Conservation (phyloP, 2,113 vertebrate genomes). For the Lonchura striata region DNA sequence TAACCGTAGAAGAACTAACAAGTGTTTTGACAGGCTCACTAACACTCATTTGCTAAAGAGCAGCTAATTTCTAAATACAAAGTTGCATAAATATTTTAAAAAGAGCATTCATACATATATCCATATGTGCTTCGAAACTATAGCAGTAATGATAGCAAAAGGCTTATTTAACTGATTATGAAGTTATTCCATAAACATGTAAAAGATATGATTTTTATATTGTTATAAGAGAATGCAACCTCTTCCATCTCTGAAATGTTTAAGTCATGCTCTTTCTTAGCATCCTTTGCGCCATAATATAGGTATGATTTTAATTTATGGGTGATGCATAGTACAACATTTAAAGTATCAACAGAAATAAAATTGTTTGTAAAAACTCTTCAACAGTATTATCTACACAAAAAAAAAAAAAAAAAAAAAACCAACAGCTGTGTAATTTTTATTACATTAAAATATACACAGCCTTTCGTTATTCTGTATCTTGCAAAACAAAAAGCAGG, state of each 20-base stretch:
- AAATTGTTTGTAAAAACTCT: background rate
- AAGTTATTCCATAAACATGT: background rate
- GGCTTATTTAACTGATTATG: background rate
- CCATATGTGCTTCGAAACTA: background rate
- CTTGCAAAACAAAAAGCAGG: background rate
- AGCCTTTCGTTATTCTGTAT: background rate
- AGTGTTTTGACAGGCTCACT: background rate
- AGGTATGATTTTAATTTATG: background rate
- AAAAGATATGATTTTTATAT: background rate
- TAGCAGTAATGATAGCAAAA: background rate
- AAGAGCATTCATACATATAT: background rate
- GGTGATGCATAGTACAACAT: background rate
- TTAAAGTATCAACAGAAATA: background rate
- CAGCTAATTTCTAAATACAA: conserved; percentile 35
- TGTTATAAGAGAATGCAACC: background rate
- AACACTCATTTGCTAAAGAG: background rate
- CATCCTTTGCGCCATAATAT: background rate
- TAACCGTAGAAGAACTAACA: background rate
- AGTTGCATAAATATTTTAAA: conserved; percentile 18
- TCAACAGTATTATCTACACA: background rate
- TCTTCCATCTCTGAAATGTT: background rate
- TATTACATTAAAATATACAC: background rate
- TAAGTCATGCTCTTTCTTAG: background rate
- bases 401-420: background rate
- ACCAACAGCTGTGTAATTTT: background rate